Evolutionary conservation across 2,888 invertebrate genomes (phyloP).

Genomic region (Lepidocyrtinus sp.): DNA sequence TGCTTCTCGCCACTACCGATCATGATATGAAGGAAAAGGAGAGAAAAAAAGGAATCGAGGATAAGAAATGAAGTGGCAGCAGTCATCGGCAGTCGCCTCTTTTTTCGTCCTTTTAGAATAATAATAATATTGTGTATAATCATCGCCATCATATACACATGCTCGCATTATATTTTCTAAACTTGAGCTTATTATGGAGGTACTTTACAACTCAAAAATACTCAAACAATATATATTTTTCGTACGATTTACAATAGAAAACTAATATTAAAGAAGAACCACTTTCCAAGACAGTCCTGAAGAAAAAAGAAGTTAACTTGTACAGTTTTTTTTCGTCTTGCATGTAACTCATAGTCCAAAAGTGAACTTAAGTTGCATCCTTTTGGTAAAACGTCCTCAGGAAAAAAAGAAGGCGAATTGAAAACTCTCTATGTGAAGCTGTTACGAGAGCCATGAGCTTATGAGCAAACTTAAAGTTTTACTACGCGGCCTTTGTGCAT

Average conservation of each 20-base stretch:
- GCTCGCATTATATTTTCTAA: slow-evolving; percentile 49
- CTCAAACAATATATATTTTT: slow-evolving; percentile 9
- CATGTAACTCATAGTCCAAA: too few species aligned
- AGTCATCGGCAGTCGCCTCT: slow-evolving; percentile 56
- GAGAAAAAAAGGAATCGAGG: slow-evolving; percentile 40
- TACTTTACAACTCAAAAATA: slow-evolving; percentile 22
- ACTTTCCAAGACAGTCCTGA: background rate
- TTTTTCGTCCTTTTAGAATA: slow-evolving; percentile 46
- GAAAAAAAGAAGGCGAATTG: background rate
- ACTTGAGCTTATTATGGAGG: slow-evolving; percentile 23
- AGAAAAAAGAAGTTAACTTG: background rate
- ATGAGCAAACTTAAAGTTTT: background rate
- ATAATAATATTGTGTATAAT: slow-evolving; percentile 30
- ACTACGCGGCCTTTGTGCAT: slow-evolving; percentile 15
- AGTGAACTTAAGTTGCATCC: background rate
- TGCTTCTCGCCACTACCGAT: background rate
- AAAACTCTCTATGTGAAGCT: too few species aligned
- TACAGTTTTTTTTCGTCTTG: background rate
- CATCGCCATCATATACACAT: slow-evolving; percentile 36
- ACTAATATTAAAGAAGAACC: background rate
- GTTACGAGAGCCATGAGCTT: background rate
- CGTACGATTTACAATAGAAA: slow-evolving; percentile 15
- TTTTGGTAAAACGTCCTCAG: slow-evolving; percentile 12
- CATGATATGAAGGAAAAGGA: slow-evolving; percentile 37
- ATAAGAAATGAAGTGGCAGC: slow-evolving; percentile 61